A percentile compares a stretch with the other conserved stretches of the same genome.
phyloP scores from a whole-genome alignment of 2,113 vertebrate species.

The Cryptotis parvus region DNA sequence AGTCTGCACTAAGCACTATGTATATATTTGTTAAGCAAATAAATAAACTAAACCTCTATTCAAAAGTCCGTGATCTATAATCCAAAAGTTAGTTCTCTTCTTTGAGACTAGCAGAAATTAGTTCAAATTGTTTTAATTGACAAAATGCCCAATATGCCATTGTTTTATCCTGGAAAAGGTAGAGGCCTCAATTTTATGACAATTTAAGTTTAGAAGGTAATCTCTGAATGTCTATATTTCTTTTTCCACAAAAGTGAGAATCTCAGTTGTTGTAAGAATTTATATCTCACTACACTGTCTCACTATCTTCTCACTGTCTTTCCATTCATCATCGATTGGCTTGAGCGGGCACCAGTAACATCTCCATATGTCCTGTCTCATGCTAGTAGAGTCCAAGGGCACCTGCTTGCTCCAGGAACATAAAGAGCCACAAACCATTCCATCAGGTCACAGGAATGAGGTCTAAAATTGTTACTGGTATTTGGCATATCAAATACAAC shows the following conservation, averaged over 20 bases:
- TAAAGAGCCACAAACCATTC: too few species aligned
- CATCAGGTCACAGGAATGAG: too few species aligned
- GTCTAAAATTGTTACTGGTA: too few species aligned
- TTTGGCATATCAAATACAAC: too few species aligned
- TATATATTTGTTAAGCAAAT: not conserved
- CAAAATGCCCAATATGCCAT: not conserved
- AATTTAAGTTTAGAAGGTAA: not conserved
- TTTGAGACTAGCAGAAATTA: not conserved
- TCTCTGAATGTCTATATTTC: not conserved
- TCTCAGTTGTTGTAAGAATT: not conserved
- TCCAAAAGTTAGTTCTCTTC: not conserved
- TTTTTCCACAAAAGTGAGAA: not conserved
- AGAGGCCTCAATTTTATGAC: not conserved
- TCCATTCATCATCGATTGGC: too few species aligned
- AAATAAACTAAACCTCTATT: slow-evolving; percentile 1
- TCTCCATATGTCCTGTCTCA: too few species aligned
- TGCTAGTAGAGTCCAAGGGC: too few species aligned
- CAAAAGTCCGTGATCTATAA: not conserved
- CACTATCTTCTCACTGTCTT: too few species aligned
- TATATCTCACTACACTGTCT: not conserved
- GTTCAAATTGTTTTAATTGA: not conserved
- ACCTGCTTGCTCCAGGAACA: too few species aligned
- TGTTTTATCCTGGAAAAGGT: not conserved
- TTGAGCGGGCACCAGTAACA: too few species aligned
- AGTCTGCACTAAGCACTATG: not conserved